Evolutionary conservation across 2,797 vertebrate genomes (phyloP), one percentile per base, ranked within the genome.

Genomic region (Tenualosa ilisha): DNA sequence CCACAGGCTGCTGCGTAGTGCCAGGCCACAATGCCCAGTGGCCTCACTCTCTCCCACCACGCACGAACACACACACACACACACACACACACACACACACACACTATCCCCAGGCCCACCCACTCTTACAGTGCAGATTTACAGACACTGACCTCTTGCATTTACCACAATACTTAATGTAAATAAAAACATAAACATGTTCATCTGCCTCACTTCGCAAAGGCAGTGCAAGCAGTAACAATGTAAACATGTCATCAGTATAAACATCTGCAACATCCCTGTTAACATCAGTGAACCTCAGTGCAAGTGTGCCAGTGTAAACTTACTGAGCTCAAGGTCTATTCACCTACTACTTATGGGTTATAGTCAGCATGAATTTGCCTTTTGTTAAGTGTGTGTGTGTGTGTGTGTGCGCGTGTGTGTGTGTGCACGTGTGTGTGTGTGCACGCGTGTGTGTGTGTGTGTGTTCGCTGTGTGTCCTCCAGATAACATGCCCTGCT

Each of bases 401-500:
- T 43, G 53, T 59, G 37, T 20, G 6, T 31, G 85, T 87, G 85
- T 51, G 50, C 11, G 50, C 11, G 50, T 51, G 50, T 51, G 50
- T 12, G 3, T 51, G 50, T 51, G 50, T 51, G 0, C 7, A 2
- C 46, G 93, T 0, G 89, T 99, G 51, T 99, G 98, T 98, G 93
- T 99, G 89, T 99, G 98, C 65, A 82, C 51, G 85, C 87, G 85
- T 51, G 50, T 51, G 50, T 51, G 50, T 51, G 50, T 51, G 50
- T 12, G 3, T 51, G 50, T 51, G 50, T 51, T 9, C 7, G 46
- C 46, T 81, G 86, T 49, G 56, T 82, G 20, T 59, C 81, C 59
- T 86, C 81, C 84, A 99, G 98, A 99, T 93, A 98, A 95, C 88
- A 94, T 97, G 91, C 96, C 97, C 43, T 96, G 91, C 0, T 93